Percentiles rank a stretch among this genome's conserved stretches.
These are phyloP conservation scores for Sipunculus nudus DNA, from an alignment of 2,888 invertebrate species.

Conservation along the genomic window DNA sequence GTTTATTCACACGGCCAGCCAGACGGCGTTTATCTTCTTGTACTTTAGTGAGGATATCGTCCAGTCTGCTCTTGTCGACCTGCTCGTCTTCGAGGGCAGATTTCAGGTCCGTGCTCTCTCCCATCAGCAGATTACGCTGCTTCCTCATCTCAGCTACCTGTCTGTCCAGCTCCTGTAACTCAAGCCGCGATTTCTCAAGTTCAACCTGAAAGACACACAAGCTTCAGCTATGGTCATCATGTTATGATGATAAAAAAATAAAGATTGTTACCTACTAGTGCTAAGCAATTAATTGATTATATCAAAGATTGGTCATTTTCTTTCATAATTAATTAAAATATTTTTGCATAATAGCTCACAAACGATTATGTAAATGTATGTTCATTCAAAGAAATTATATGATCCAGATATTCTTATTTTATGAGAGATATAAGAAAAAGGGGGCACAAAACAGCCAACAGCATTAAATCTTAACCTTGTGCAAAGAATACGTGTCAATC, in stretches of 20 bases:
- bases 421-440: too few species aligned
- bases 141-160: slow-evolving; percentile 51
- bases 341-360: too few species aligned
- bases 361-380: too few species aligned
- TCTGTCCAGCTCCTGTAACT: slow-evolving; percentile 59
- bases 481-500: too few species aligned
- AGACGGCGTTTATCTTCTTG: slow-evolving; percentile 63
- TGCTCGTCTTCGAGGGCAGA: slow-evolving; percentile 47
- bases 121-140: slow-evolving; percentile 48
- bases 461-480: too few species aligned
- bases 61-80: slow-evolving; percentile 50
- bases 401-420: too few species aligned
- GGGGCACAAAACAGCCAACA: too few species aligned
- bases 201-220: slow-evolving; percentile 44
- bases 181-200: slow-evolving; percentile 58
- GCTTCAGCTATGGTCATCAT: neutral
- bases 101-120: slow-evolving; percentile 49
- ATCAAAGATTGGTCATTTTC: too few species aligned
- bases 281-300: too few species aligned
- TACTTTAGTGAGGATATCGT: slow-evolving; percentile 58
- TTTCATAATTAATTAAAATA: too few species aligned
- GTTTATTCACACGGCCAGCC: slow-evolving; percentile 59
- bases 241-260: neutral
- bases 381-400: too few species aligned
- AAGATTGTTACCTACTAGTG: too few species aligned